A percentile compares a stretch with the other conserved stretches of the same genome.
Conservation (phyloP, 2,888 invertebrate species). For the Perizoma flavofasciatum region DNA sequence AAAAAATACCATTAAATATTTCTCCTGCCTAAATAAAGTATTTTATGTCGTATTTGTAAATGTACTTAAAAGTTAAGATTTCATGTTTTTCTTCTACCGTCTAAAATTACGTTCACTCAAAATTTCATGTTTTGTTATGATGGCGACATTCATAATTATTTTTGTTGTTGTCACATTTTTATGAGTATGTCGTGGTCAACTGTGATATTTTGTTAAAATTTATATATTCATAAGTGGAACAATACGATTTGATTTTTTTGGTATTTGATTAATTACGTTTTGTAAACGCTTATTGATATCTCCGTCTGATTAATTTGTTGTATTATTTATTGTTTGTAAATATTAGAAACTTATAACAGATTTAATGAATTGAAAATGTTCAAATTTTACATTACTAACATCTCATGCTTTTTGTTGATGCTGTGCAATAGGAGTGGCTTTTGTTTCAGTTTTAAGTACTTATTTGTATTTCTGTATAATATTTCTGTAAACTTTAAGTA, state of each 20-base stretch:
- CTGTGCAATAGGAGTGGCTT: slow-evolving; percentile 80
- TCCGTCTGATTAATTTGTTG: slow-evolving; percentile 69
- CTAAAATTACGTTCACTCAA: slow-evolving; percentile 40
- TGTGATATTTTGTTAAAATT: slow-evolving; percentile 84
- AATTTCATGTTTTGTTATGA: slow-evolving; percentile 36
- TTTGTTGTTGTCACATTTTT: slow-evolving; percentile 65
- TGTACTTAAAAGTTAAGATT: slow-evolving; percentile 76
- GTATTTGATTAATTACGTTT: slow-evolving; percentile 56
- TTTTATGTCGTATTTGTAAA: slow-evolving; percentile 63
- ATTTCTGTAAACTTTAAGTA: slow-evolving; percentile 71
- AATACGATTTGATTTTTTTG: slow-evolving; percentile 61
- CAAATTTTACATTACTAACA: slow-evolving; percentile 53
- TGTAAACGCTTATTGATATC: slow-evolving; percentile 55
- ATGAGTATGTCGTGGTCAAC: slow-evolving; percentile 77
- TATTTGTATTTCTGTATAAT: slow-evolving; percentile 62
- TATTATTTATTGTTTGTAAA: slow-evolving; percentile 82
- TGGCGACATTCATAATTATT: slow-evolving; percentile 51
- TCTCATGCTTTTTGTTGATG: slow-evolving; percentile 42
- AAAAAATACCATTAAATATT: slow-evolving; percentile 66
- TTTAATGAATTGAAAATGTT: slow-evolving; percentile 66
- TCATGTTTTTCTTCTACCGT: slow-evolving; percentile 53
- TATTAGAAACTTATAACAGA: slow-evolving; percentile 57
- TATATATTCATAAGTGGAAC: slow-evolving; percentile 70
- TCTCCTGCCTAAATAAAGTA: slow-evolving; percentile 70
- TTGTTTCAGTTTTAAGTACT: slow-evolving; percentile 47